Conservation (phyloP, 2,888 invertebrate genomes). For the Leucoptera coffeella region DNA sequence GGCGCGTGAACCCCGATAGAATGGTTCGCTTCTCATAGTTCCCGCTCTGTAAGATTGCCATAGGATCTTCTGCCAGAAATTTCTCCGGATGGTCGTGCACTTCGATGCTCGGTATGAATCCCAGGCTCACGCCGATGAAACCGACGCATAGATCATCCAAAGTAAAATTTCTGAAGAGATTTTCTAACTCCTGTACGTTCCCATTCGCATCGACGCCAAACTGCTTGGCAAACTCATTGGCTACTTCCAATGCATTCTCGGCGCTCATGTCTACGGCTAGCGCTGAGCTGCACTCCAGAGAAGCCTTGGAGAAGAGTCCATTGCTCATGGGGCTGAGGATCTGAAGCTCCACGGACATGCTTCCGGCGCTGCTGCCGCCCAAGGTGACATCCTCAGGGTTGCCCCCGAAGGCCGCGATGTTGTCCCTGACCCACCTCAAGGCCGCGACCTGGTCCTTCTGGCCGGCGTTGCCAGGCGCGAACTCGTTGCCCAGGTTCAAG, state of each 20-base stretch:
- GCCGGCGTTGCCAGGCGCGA: constrained; percentile 59
- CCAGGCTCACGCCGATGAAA: too few species aligned
- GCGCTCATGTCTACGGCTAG: too few species aligned
- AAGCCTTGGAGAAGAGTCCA: constrained; percentile 2
- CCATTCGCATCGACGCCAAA: too few species aligned
- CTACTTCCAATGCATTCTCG: too few species aligned
- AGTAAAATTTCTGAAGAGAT: too few species aligned
- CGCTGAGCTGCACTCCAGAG: constrained; percentile 2
- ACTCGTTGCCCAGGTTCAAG: constrained; percentile 21
- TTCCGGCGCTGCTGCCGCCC: constrained; percentile 58
- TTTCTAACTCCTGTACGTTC: too few species aligned
- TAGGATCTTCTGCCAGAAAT: constrained; percentile 1
- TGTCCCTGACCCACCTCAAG: constrained; percentile 48
- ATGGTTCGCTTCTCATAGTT: constrained; percentile 1
- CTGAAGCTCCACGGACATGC: constrained; percentile 12
- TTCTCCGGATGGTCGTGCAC: too few species aligned
- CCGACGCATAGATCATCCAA: too few species aligned
- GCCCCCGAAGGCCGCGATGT: constrained; percentile 57
- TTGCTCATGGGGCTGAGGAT: constrained; percentile 1
- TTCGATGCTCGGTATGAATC: too few species aligned
- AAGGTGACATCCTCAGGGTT: constrained; percentile 55
- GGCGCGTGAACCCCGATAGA: constrained; percentile 1
- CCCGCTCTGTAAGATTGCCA: constrained; percentile 1
- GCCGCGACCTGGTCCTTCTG: constrained; percentile 62
- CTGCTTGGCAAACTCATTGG: too few species aligned